Conservation (phyloP, 2,888 invertebrate genomes). For the Drosophila picticornis region DNA sequence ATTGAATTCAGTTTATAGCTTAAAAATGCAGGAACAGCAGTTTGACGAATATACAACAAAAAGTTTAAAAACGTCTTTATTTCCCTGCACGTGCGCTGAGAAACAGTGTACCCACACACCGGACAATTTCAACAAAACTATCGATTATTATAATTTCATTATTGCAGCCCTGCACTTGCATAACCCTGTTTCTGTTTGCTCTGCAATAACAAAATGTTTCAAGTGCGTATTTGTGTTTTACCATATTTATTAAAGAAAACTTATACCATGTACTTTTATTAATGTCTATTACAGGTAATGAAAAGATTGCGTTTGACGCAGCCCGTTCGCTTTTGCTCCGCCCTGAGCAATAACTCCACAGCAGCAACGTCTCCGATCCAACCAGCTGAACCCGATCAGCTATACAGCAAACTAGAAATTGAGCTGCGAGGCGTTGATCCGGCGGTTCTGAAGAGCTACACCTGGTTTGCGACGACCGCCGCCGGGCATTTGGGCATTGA, state of each 20-base stretch:
- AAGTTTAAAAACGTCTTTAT: constrained; percentile 24
- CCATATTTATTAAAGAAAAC: constrained; percentile 34
- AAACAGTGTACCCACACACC: constrained; percentile 38
- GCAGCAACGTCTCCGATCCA: background rate
- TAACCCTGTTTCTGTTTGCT: constrained; percentile 48
- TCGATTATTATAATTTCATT: constrained; percentile 11
- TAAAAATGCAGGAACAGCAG: background rate
- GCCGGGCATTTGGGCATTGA: constrained; percentile 93
- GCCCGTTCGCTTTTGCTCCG: constrained; percentile 51
- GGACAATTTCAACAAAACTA: constrained; percentile 8
- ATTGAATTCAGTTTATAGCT: background rate
- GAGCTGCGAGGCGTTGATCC: constrained; percentile 95
- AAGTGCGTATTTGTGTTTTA: constrained; percentile 44
- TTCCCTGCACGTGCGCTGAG: constrained; percentile 40
- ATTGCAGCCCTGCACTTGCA: constrained; percentile 59
- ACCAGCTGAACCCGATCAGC: constrained; percentile 87
- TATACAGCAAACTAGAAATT: constrained; percentile 93
- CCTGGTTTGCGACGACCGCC: constrained; percentile 92
- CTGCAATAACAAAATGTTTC: constrained; percentile 61
- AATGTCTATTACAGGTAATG: constrained; percentile 27
- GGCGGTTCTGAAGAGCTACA: constrained; percentile 95
- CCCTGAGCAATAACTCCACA: constrained; percentile 19
- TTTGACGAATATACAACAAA: constrained; percentile 10
- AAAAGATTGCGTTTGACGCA: constrained; percentile 47
- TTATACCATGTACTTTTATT: too few relatives aligned